phyloP scores from a whole-genome alignment of 2,113 vertebrate species.

The Sorex araneus region DNA sequence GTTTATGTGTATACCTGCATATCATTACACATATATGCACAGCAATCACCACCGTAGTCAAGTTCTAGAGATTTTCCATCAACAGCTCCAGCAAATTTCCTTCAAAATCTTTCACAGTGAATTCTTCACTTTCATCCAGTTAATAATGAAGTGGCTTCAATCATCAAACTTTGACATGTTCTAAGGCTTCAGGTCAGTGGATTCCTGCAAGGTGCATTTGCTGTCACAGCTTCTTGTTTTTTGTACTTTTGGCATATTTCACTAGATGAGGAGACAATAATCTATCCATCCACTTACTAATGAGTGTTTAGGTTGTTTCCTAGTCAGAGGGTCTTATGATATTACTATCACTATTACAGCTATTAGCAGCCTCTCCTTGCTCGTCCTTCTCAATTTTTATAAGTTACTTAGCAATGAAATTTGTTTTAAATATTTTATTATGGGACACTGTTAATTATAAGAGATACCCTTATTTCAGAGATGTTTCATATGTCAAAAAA shows the following conservation, averaged over 20 bases:
- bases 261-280: background rate
- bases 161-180: background rate
- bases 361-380: too few relatives aligned
- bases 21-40: too few relatives aligned
- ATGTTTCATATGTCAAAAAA: background rate
- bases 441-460: background rate
- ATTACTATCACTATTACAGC: too few relatives aligned
- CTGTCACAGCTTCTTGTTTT: background rate
- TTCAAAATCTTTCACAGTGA: fast-evolving
- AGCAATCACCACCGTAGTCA: background rate
- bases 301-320: background rate
- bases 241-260: background rate
- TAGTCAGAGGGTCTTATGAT: slow-evolving; percentile 1
- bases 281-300: slow-evolving; percentile 11
- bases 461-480: slow-evolving; percentile 26
- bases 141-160: background rate
- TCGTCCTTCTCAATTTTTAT: too few relatives aligned
- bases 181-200: background rate
- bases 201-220: background rate
- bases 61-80: background rate
- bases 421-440: slow-evolving; percentile 15
- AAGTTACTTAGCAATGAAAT: slow-evolving; percentile 50
- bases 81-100: background rate
- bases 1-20: too few relatives aligned
- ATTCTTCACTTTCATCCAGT: background rate